A percentile compares a stretch with the other conserved stretches of the same genome.
Conservation (phyloP, 2,113 vertebrate genomes). For the Loxodonta africana region DNA sequence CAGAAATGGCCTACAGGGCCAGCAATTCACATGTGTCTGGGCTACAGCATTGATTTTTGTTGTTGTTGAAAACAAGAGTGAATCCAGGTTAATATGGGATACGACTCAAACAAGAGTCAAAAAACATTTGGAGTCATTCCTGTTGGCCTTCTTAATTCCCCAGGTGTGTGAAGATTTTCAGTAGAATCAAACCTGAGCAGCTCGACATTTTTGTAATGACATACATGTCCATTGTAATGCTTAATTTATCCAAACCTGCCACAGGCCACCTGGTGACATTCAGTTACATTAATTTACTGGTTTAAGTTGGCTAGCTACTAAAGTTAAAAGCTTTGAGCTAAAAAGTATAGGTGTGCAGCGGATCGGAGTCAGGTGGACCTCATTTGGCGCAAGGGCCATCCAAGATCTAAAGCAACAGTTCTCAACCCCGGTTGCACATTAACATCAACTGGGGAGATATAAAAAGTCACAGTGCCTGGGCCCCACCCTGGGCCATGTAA, state of each 20-base stretch:
- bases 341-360: neutral
- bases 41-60: neutral
- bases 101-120: constrained; percentile 3
- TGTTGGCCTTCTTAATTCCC: constrained; percentile 16
- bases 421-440: neutral
- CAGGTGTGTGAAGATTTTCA: neutral
- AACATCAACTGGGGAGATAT: neutral
- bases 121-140: neutral
- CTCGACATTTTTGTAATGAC: constrained; percentile 43
- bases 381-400: neutral
- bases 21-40: neutral
- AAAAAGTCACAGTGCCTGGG: neutral
- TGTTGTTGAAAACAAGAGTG: constrained; percentile 6
- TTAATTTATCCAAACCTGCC: neutral
- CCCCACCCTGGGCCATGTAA: neutral
- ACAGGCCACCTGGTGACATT: neutral
- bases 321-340: constrained; percentile 34
- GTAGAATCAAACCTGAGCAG: neutral
- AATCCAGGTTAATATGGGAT: constrained; percentile 19
- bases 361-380: neutral
- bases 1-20: neutral
- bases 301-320: neutral
- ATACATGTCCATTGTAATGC: neutral
- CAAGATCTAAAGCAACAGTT: neutral
- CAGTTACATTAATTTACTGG: neutral